These are phyloP conservation scores for Drosophila colorata DNA, from an alignment of 2,888 invertebrate species.

Conservation along the genomic window DNA sequence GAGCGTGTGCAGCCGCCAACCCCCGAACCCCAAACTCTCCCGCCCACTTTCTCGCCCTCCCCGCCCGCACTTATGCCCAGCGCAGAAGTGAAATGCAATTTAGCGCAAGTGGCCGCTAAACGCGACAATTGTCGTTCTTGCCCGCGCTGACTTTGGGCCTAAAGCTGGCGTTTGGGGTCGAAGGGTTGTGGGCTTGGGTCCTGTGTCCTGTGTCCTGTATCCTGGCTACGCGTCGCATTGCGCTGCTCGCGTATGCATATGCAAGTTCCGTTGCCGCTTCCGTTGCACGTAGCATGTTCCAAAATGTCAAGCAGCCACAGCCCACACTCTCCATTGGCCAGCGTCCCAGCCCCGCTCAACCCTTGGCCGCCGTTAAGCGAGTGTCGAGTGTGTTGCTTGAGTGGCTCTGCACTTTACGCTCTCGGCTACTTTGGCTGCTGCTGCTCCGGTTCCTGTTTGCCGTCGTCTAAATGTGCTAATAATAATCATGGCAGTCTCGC, in stretches of 20 bases:
- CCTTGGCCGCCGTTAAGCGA: slow-evolving; percentile 22
- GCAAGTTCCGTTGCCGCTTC: slow-evolving; percentile 74
- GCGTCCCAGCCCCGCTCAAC: neutral
- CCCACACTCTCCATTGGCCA: neutral
- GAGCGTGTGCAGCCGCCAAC: neutral
- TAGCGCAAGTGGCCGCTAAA: slow-evolving; percentile 74
- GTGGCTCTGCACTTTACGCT: slow-evolving; percentile 76
- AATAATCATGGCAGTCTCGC: slow-evolving; percentile 74
- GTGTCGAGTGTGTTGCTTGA: slow-evolving; percentile 79
- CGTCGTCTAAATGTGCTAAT: slow-evolving; percentile 76
- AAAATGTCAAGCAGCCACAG: slow-evolving; percentile 64
- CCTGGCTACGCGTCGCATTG: too few relatives aligned
- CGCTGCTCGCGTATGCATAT: slow-evolving; percentile 46
- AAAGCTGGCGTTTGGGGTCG: neutral
- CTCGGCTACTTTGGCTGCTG: slow-evolving; percentile 15
- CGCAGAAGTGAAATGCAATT: slow-evolving; percentile 74
- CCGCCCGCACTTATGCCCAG: too few relatives aligned
- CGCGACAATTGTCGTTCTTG: slow-evolving; percentile 74
- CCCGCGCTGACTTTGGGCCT: slow-evolving; percentile 1
- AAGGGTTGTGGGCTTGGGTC: too few relatives aligned
- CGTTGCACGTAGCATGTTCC: slow-evolving; percentile 42
- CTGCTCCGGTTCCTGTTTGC: slow-evolving; percentile 22
- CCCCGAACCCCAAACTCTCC: too few relatives aligned
- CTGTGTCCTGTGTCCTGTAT: too few relatives aligned
- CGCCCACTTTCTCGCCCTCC: neutral